Percentiles rank a stretch among this genome's conserved stretches.
These are phyloP conservation scores for Spisula subtruncata DNA, from an alignment of 2,888 invertebrate genomes.

Conservation along the genomic window DNA sequence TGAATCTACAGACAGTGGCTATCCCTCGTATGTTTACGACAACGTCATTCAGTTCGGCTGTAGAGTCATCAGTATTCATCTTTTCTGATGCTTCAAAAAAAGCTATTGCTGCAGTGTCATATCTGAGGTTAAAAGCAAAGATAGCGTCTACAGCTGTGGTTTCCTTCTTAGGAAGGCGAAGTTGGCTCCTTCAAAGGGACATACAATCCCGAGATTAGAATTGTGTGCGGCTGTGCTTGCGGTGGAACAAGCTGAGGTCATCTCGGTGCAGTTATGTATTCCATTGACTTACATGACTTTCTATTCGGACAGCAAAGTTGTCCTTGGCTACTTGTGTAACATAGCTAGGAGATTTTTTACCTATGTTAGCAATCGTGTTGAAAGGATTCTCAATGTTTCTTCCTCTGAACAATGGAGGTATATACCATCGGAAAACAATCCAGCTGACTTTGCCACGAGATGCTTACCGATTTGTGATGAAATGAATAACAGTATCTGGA, in stretches of 20 bases:
- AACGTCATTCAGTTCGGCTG: neutral
- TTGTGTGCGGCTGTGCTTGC: conserved; percentile 36
- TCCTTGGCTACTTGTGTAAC: neutral
- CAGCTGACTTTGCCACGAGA: conserved; percentile 53
- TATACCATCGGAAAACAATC: conserved; percentile 48
- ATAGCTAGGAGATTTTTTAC: neutral
- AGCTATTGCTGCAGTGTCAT: conserved; percentile 50
- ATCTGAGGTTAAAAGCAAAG: neutral
- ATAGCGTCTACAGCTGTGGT: neutral
- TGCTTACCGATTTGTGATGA: conserved; percentile 32
- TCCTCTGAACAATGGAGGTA: conserved; percentile 52
- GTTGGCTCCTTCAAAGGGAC: conserved; percentile 42
- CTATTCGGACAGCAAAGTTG: neutral
- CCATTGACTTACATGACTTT: neutral
- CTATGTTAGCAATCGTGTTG: neutral
- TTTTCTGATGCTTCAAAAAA: conserved; percentile 63
- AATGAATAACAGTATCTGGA: too few species aligned
- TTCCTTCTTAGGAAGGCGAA: conserved; percentile 53
- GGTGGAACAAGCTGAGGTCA: neutral
- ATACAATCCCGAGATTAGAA: conserved; percentile 50
- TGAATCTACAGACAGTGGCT: neutral
- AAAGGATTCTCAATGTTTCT: conserved; percentile 46
- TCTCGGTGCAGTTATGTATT: neutral
- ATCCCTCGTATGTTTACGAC: neutral
- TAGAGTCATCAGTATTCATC: neutral